phyloP scores from a whole-genome alignment of 2,888 invertebrate genomes.

The Xestia c-nigrum region DNA sequence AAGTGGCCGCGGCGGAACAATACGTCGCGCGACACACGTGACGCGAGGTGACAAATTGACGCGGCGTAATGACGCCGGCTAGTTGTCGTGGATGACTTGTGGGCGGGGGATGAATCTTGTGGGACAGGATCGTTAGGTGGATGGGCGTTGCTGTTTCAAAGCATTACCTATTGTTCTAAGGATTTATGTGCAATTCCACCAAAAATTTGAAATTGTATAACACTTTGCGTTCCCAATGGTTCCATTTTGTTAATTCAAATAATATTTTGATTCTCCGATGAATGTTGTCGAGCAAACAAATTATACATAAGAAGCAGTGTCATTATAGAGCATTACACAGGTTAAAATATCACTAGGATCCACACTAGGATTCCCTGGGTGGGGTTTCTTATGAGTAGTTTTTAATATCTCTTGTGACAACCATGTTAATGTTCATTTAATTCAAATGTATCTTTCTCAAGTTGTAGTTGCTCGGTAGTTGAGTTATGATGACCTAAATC shows the following conservation, averaged over 20 bases:
- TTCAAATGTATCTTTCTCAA: not conserved
- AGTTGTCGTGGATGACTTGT: slow-evolving; percentile 30
- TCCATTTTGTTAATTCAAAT: not conserved
- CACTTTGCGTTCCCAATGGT: not conserved
- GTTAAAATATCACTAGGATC: too few relatives aligned
- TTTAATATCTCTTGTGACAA: too few relatives aligned
- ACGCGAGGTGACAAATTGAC: slow-evolving; percentile 52
- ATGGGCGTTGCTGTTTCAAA: not conserved
- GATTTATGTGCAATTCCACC: not conserved
- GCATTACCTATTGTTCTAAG: not conserved
- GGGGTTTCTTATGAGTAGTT: not conserved
- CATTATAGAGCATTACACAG: too few relatives aligned
- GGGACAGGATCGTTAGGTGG: not conserved
- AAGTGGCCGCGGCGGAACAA: slow-evolving; percentile 45
- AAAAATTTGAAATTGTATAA: not conserved
- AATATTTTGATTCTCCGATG: not conserved
- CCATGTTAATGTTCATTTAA: not conserved
- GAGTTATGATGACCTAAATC: not conserved
- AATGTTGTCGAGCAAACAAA: not conserved
- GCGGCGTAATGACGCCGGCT: slow-evolving; percentile 45
- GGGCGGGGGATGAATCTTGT: slow-evolving; percentile 22
- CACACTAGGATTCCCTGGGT: too few relatives aligned
- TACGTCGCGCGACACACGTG: slow-evolving; percentile 24
- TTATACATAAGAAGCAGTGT: not conserved
- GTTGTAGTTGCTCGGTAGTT: not conserved